phyloP scores from a whole-genome alignment of 1,140 invertebrate species.

The Macrobrachium rosenbergii region DNA sequence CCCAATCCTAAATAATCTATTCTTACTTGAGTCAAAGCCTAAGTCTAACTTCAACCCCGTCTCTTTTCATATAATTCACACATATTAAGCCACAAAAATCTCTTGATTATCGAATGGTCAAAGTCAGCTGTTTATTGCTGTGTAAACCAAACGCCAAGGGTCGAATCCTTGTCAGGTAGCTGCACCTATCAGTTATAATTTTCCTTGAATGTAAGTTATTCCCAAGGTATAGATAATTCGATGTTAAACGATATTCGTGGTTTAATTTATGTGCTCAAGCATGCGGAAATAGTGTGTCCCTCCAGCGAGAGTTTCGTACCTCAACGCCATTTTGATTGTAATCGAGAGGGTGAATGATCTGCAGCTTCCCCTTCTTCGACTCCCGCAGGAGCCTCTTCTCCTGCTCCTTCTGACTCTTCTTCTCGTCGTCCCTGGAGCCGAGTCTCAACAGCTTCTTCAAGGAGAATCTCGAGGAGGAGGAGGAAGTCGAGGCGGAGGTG shows the following conservation, averaged over 20 bases:
- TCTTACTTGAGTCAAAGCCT: not conserved
- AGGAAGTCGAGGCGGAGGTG: not conserved
- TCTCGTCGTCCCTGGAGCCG: conserved; percentile 72
- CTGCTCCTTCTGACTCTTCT: conserved; percentile 66
- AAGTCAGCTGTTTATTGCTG: no score
- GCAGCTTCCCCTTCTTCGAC: conserved; percentile 71
- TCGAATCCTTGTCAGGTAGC: no score
- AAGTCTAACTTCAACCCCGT: no score
- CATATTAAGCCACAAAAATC: no score
- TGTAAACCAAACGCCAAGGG: no score
- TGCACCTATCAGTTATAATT: no score
- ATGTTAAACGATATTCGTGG: no score
- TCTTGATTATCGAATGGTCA: no score
- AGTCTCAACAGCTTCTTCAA: conserved; percentile 86
- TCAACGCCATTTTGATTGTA: conserved; percentile 80
- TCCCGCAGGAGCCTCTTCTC: conserved; percentile 58
- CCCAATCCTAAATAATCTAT: not conserved
- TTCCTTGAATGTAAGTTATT: no score
- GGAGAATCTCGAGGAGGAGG: conserved; percentile 75
- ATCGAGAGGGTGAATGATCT: conserved; percentile 90
- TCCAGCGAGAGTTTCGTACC: conserved; percentile 18
- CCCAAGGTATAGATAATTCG: no score
- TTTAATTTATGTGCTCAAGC: no score
- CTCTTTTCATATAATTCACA: no score
- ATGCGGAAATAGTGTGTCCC: not conserved